phyloP scores from a whole-genome alignment of 2,888 invertebrate species.

The Lepidochitona cinerea region DNA sequence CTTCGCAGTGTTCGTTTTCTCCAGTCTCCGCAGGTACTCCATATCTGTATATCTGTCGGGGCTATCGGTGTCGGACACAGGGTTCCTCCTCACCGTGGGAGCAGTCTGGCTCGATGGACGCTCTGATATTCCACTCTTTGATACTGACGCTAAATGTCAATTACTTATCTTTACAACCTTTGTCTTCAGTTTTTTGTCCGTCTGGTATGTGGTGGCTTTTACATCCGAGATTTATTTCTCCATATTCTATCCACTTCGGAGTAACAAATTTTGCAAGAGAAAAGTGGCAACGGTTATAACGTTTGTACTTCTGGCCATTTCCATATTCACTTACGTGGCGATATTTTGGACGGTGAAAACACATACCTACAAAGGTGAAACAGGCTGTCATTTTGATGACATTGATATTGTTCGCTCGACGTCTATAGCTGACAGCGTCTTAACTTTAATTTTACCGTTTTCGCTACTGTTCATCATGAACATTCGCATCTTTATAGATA shows the following conservation, averaged over 20 bases:
- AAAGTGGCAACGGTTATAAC: constrained; percentile 36
- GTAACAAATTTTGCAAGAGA: constrained; percentile 34
- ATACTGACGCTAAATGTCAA: constrained; percentile 46
- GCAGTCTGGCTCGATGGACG: constrained; percentile 49
- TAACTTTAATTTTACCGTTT: constrained; percentile 83
- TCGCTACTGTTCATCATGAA: constrained; percentile 81
- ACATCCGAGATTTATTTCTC: constrained; percentile 51
- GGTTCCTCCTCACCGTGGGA: constrained; percentile 45
- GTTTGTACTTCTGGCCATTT: constrained; percentile 27
- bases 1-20: constrained; percentile 45
- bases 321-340: constrained; percentile 38
- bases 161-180: constrained; percentile 46
- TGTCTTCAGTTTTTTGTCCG: constrained; percentile 52
- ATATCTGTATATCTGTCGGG: constrained; percentile 51
- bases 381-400: constrained; percentile 34
- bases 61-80: constrained; percentile 44
- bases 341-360: constrained; percentile 45
- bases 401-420: constrained; percentile 34
- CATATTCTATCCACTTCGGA: constrained; percentile 40
- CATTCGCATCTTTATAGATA: constrained; percentile 79
- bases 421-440: constrained; percentile 76
- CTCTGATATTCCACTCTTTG: constrained; percentile 35
- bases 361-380: constrained; percentile 10
- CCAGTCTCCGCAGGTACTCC: constrained; percentile 42
- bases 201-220: constrained; percentile 54